These are phyloP conservation scores for Neosilurus hyrtlii DNA, from an alignment of 2,797 vertebrate species.

Conservation along the genomic window DNA sequence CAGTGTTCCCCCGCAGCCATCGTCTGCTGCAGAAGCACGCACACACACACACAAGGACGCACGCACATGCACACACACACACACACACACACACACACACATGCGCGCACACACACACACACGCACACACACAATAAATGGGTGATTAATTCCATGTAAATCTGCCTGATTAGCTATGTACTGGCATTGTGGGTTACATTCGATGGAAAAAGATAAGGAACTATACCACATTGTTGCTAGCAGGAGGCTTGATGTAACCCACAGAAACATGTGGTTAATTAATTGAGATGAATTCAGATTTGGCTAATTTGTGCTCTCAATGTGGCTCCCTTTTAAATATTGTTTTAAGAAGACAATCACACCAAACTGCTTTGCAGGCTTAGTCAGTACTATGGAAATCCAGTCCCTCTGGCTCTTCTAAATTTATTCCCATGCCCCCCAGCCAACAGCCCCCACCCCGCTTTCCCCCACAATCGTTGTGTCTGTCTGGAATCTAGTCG, in stretches of 20 bases:
- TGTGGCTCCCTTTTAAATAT: slow-evolving; percentile 57
- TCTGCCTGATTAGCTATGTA: slow-evolving; percentile 17
- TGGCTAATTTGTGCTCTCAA: slow-evolving; percentile 58
- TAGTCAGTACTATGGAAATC: slow-evolving; percentile 59
- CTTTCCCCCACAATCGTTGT: neutral
- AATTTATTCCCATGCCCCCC: slow-evolving; percentile 3
- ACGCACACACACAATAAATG: neutral
- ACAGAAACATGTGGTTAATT: slow-evolving; percentile 61
- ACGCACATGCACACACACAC: slow-evolving; percentile 30
- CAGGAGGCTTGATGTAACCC: slow-evolving; percentile 65
- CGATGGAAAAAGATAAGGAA: slow-evolving; percentile 17
- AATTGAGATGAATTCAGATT: slow-evolving; percentile 66
- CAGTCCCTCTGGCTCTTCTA: slow-evolving; percentile 41
- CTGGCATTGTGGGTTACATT: neutral
- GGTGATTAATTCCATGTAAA: slow-evolving; percentile 1
- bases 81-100: neutral
- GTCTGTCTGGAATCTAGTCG: slow-evolving; percentile 37
- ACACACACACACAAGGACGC: slow-evolving; percentile 40
- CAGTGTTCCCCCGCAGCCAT: slow-evolving; percentile 93
- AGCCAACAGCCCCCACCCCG: too few species aligned
- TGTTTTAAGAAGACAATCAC: slow-evolving; percentile 62
- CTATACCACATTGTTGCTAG: slow-evolving; percentile 11
- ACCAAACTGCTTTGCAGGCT: slow-evolving; percentile 53
- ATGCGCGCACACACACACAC: neutral
- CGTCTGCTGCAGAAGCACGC: slow-evolving; percentile 79